Conservation (phyloP, 2,113 vertebrate species). For the Calonectris borealis region DNA sequence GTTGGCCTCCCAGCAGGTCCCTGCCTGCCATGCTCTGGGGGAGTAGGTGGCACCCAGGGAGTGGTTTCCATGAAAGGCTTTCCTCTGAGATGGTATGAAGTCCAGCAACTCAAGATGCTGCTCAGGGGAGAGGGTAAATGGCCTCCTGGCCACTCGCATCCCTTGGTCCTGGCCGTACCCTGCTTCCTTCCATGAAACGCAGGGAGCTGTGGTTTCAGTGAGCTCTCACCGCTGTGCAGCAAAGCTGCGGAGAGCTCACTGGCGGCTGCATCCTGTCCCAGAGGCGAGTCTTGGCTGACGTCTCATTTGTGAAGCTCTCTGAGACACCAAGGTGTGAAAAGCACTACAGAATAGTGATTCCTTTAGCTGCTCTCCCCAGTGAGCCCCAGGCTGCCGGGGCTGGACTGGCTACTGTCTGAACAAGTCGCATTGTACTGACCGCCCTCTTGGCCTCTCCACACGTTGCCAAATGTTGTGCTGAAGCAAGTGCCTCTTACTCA, state of each 20-base stretch:
- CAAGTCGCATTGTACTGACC: neutral
- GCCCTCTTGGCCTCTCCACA: neutral
- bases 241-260: neutral
- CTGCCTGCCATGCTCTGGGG: neutral
- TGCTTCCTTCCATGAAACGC: neutral
- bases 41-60: neutral
- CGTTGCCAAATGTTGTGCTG: neutral
- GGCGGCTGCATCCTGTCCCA: neutral
- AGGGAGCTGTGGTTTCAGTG: neutral
- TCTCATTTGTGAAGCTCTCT: neutral
- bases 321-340: neutral
- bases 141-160: fast-evolving
- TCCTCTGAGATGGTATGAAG: neutral
- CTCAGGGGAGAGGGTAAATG: neutral
- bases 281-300: neutral
- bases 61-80: neutral
- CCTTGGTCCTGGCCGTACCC: neutral
- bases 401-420: neutral
- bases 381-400: neutral
- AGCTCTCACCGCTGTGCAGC: neutral
- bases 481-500: constrained; percentile 23
- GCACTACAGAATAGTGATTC: neutral
- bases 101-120: neutral
- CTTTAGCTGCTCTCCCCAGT: neutral
- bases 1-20: neutral